These are phyloP conservation scores for Smittia sp. DNA, from an alignment of 2,888 invertebrate species.

Conservation along the genomic window DNA sequence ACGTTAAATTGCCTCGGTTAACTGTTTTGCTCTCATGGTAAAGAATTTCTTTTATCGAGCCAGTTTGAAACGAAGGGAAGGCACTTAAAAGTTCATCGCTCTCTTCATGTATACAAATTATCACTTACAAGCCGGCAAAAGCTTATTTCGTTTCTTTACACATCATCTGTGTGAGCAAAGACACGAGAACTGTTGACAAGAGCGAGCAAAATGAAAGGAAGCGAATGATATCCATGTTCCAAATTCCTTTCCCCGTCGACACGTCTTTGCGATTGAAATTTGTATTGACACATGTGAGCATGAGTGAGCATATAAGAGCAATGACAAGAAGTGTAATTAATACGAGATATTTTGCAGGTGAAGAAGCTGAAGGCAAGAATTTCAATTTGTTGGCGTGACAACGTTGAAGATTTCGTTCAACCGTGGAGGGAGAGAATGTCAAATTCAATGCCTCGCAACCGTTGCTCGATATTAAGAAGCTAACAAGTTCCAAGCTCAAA, in stretches of 20 bases:
- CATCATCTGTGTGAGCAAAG: neutral
- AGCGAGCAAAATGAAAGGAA: neutral
- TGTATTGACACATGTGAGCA: constrained; percentile 1
- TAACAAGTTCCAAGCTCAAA: too few relatives aligned
- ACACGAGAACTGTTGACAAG: neutral
- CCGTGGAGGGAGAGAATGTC: too few relatives aligned
- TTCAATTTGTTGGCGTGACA: neutral
- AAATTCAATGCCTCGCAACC: too few relatives aligned
- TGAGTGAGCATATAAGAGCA: neutral
- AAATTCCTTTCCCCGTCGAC: neutral
- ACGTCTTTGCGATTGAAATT: neutral
- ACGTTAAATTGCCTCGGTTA: too few relatives aligned
- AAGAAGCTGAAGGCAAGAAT: neutral
- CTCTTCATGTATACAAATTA: constrained; percentile 3
- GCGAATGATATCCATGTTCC: neutral
- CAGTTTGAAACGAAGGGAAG: too few relatives aligned
- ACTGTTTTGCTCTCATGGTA: too few relatives aligned
- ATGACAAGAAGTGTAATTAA: neutral
- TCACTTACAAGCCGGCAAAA: neutral
- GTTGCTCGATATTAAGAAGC: too few relatives aligned
- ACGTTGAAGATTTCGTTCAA: neutral
- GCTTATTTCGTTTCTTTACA: neutral
- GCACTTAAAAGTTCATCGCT: neutral
- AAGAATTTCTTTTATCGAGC: too few relatives aligned
- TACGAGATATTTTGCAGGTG: neutral